Conservation (phyloP, 2,888 invertebrate genomes). For the Pomacea canaliculata region DNA sequence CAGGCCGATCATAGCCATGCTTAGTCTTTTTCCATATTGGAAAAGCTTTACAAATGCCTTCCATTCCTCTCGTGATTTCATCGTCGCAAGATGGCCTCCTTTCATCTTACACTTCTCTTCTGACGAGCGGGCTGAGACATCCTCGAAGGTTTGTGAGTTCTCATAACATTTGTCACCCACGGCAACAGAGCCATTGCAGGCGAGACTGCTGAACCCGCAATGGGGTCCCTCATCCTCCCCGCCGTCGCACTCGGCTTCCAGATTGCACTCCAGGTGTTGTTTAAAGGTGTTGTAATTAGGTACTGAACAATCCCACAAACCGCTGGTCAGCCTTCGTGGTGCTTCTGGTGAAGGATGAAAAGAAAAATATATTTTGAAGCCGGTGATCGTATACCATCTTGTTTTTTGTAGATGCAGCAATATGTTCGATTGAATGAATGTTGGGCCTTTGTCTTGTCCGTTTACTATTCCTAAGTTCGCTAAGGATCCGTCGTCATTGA, state of each 20-base stretch:
- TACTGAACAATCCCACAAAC: constrained; percentile 7
- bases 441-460: background rate
- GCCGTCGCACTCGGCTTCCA: constrained; percentile 5
- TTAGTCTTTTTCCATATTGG: background rate
- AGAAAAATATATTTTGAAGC: background rate
- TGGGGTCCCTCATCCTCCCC: constrained; percentile 2
- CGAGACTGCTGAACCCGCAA: constrained; percentile 8
- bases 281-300: constrained; percentile 5
- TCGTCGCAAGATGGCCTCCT: constrained; percentile 2
- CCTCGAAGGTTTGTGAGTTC: background rate
- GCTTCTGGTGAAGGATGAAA: background rate
- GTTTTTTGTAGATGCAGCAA: background rate
- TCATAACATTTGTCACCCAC: constrained; percentile 5
- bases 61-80: constrained; percentile 7
- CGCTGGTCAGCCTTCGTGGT: background rate
- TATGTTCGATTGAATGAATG: background rate
- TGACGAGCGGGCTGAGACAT: background rate
- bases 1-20: background rate
- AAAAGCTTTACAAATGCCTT: background rate
- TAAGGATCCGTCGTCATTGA: background rate
- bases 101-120: background rate
- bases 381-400: background rate
- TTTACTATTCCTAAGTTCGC: background rate
- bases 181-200: constrained; percentile 2
- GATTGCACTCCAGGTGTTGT: constrained; percentile 15